phyloP scores from a whole-genome alignment of 2,797 vertebrate species.

The Acanthurus leucopareius region DNA sequence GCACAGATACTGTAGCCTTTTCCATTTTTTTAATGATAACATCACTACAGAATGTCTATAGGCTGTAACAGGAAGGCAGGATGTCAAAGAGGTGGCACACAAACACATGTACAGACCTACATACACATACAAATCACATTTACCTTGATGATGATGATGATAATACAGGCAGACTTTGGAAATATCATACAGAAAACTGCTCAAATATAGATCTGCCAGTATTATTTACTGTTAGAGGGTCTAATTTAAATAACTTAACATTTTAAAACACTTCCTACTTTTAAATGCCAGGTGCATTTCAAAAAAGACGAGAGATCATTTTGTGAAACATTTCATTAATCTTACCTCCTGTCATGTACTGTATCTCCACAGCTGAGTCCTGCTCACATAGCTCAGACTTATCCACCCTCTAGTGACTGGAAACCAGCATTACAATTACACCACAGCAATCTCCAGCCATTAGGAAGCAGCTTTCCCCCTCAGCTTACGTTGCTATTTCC shows the following conservation, averaged over 20 bases:
- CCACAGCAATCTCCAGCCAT: conserved; percentile 16
- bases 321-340: conserved; percentile 27
- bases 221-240: not conserved
- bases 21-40: not conserved
- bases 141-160: not conserved
- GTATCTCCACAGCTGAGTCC: conserved; percentile 26
- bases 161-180: not conserved
- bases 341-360: conserved; percentile 63
- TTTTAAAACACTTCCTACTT: not conserved
- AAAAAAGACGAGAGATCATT: conserved; percentile 15
- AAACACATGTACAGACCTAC: not conserved
- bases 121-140: not conserved
- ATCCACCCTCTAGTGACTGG: conserved; percentile 81
- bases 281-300: not conserved
- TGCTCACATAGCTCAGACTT: conserved; percentile 67
- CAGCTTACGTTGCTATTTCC: conserved; percentile 38
- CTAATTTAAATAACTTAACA: not conserved
- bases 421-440: conserved; percentile 54
- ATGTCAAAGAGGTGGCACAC: not conserved
- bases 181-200: not conserved
- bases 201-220: not conserved
- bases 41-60: conserved; percentile 1
- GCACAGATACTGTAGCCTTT: too few relatives aligned
- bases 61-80: conserved; percentile 6
- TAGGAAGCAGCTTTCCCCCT: conserved; percentile 35